Evolutionary conservation across 1,140 invertebrate species (phyloP).

Genomic region (Thaumetopoea pityocampa): DNA sequence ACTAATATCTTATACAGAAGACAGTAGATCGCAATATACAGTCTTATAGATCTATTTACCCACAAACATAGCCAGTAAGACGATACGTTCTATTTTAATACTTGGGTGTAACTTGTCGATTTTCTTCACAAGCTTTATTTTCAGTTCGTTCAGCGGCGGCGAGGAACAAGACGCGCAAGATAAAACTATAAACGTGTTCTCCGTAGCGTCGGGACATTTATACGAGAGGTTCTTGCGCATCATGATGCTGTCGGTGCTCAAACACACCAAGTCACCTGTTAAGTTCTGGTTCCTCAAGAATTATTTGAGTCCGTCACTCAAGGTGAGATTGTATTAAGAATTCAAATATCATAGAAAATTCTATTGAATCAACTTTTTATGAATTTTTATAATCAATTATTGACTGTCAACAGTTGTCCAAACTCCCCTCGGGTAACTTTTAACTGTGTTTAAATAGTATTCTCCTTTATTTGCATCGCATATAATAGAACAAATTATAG

Average conservation of each 20-base stretch:
- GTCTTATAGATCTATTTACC: no score
- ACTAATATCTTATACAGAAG: no score
- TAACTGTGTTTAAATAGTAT: no score
- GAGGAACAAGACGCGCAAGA: conserved; percentile 83
- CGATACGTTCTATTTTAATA: no score
- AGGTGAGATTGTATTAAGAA: conserved; percentile 77
- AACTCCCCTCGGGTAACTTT: no score
- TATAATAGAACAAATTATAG: no score
- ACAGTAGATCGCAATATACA: no score
- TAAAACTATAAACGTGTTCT: conserved; percentile 98
- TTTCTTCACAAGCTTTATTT: conserved; percentile 15
- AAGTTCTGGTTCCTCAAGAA: conserved; percentile 99
- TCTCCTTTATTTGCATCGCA: no score
- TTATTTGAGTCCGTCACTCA: conserved; percentile 97
- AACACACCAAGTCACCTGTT: conserved; percentile 97
- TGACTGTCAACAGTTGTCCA: no score
- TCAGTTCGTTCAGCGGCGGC: conserved; percentile 82
- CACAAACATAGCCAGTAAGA: no score
- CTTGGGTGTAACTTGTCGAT: no score
- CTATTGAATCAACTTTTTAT: background rate
- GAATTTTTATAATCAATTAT: no score
- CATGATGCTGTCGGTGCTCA: conserved; percentile 98
- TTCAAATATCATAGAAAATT: background rate
- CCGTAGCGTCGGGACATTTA: conserved; percentile 97
- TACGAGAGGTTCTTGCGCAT: conserved; percentile 98